A percentile compares a stretch with the other conserved stretches of the same genome.
Evolutionary conservation across 2,113 vertebrate species (phyloP).

Genomic region (Daboia siamensis): DNA sequence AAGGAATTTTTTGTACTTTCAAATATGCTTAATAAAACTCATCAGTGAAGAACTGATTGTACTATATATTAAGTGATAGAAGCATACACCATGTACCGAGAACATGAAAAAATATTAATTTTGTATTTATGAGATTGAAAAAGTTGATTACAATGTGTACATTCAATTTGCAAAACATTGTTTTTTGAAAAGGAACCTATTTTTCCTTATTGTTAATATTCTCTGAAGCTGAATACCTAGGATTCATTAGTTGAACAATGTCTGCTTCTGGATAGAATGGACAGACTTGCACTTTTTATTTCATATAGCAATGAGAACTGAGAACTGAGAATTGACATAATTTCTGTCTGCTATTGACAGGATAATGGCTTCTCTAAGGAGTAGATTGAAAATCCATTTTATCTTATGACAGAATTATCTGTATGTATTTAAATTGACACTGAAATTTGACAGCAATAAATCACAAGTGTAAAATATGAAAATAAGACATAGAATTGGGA

Average conservation of each 20-base stretch:
- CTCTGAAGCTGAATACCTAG: not conserved
- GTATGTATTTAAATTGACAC: conserved; percentile 40
- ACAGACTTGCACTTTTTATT: not conserved
- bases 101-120: not conserved
- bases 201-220: not conserved
- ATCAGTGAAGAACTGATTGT: not conserved
- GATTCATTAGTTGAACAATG: not conserved
- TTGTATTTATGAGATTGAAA: not conserved
- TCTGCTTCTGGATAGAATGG: not conserved
- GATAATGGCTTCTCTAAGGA: conserved; percentile 36
- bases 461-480: conserved; percentile 21
- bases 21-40: not conserved
- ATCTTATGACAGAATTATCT: conserved; percentile 28
- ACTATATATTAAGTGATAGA: not conserved
- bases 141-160: not conserved
- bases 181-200: not conserved
- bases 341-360: conserved; percentile 41
- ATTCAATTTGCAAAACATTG: not conserved
- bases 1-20: not conserved
- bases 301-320: conserved; percentile 11
- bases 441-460: conserved; percentile 45
- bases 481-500: not conserved
- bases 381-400: conserved; percentile 42
- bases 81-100: not conserved
- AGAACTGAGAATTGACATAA: conserved; percentile 17